Base-by-base conservation (phyloP, 2,113 vertebrate species). In the Narcine bancroftii region DNA sequence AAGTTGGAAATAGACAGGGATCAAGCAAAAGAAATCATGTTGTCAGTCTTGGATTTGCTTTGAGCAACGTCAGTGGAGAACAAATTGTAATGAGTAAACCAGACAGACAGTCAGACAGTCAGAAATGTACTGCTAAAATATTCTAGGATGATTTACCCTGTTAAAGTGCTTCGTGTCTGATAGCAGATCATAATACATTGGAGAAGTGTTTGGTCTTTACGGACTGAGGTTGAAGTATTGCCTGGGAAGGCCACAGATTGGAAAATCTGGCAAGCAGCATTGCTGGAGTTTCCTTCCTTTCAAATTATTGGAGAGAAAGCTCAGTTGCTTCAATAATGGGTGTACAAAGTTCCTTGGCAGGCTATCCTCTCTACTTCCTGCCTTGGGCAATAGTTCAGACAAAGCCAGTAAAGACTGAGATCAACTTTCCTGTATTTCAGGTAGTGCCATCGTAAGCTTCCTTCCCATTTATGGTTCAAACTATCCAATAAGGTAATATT, bases 251-350 rank as follows among this genome's bases (percentile, higher is more conserved):
- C 13, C n/a, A 7, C 81, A 87, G 81, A 60, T 36, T 21, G 81
- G 53, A 56, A 60, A 36, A 6, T 21, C 10, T 87, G 81, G 53
- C 81, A 87, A 87, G 53, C 13, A 60, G 17, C 17, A 7, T n/a
- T 87, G 33, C 33, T 87, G 81, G 56, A 87, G n/a, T 56, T 87
- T 60, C 81, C 81, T 36, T 87, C 33, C 53, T 63, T 87, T 87
- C 5, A 36, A 60, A 36, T 87, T 17, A 87, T 60, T 60, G 81
- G 81, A 87, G 60, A 36, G 81, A 60, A 87, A 87, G 17, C 6
- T 56, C 26, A 83, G 45, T 47, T 83, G 79, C 47, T 83, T 83
- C 42, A 33, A 47, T 77, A 42, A 83, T 3, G 11, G 53, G 33
- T 15, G 9, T 60, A 53, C 81, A 60, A 19, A 87, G 81, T n/a